Conservation (phyloP, 2,888 invertebrate species). For the Acrobasis suavella region DNA sequence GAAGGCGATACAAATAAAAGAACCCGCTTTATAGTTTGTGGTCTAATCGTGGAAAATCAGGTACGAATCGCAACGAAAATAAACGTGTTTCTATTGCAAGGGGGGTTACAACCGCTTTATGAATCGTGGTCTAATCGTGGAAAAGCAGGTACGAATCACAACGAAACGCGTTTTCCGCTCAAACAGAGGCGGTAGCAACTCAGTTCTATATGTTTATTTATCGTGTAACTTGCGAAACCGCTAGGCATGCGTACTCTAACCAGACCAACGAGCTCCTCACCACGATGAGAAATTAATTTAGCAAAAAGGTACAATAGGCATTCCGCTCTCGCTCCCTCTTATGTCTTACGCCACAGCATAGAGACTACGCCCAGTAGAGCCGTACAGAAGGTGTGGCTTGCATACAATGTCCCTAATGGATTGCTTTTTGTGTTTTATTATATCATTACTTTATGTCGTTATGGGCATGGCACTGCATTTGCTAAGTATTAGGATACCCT, state of each 20-base stretch:
- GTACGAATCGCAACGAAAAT: slow-evolving; percentile 59
- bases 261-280: too few species aligned
- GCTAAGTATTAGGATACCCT: slow-evolving; percentile 8
- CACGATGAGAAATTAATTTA: too few species aligned
- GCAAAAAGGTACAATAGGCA: too few species aligned
- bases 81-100: slow-evolving; percentile 64
- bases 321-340: slow-evolving; percentile 32
- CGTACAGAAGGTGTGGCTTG: slow-evolving; percentile 43
- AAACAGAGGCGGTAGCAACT: too few species aligned
- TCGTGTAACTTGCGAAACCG: too few species aligned
- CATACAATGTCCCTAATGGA: slow-evolving; percentile 70
- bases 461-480: slow-evolving; percentile 11
- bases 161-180: slow-evolving; percentile 65
- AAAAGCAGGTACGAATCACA: slow-evolving; percentile 60
- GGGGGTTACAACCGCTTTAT: slow-evolving; percentile 44
- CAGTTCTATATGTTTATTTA: too few species aligned
- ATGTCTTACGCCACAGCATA: slow-evolving; percentile 32
- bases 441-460: slow-evolving; percentile 25
- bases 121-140: slow-evolving; percentile 53
- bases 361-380: slow-evolving; percentile 56
- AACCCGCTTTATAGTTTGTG: slow-evolving; percentile 43
- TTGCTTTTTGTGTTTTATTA: slow-evolving; percentile 52
- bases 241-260: too few species aligned
- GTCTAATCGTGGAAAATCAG: slow-evolving; percentile 63
- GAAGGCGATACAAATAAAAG: slow-evolving; percentile 27